A percentile compares a stretch with the other conserved stretches of the same genome.
phyloP scores from a whole-genome alignment of 2,888 invertebrate genomes.

The Cacoxenus indagator region DNA sequence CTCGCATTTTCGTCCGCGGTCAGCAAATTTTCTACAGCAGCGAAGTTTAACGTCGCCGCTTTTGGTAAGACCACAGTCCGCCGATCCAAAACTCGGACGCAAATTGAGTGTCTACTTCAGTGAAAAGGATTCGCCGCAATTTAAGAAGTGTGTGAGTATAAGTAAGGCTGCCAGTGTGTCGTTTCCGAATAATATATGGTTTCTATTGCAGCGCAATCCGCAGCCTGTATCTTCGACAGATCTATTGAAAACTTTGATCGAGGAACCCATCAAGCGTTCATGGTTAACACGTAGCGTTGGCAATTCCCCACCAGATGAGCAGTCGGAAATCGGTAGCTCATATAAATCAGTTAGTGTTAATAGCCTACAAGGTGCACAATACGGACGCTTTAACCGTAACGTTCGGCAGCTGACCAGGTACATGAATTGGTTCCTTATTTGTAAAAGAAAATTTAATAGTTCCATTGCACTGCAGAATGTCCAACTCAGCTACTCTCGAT shows the following conservation, averaged over 20 bases:
- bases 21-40: constrained; percentile 65
- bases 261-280: constrained; percentile 72
- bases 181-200: neutral
- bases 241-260: constrained; percentile 66
- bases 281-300: constrained; percentile 69
- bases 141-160: constrained; percentile 42
- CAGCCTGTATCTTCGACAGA: constrained; percentile 66
- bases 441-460: neutral
- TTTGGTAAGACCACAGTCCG: constrained; percentile 67
- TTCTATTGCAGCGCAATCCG: constrained; percentile 40
- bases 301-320: constrained; percentile 59
- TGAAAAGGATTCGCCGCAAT: constrained; percentile 45
- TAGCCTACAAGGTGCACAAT: constrained; percentile 53
- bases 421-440: neutral
- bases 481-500: constrained; percentile 9
- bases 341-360: constrained; percentile 41
- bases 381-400: neutral
- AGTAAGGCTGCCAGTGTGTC: neutral
- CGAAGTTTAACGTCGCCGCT: constrained; percentile 63
- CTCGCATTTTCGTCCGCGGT: constrained; percentile 63
- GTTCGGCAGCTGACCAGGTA: neutral
- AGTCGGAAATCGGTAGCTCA: constrained; percentile 51
- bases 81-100: constrained; percentile 66
- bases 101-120: constrained; percentile 46
- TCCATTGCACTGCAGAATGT: constrained; percentile 25